Conservation (phyloP, 2,113 vertebrate species). For the Microtus pennsylvanicus region DNA sequence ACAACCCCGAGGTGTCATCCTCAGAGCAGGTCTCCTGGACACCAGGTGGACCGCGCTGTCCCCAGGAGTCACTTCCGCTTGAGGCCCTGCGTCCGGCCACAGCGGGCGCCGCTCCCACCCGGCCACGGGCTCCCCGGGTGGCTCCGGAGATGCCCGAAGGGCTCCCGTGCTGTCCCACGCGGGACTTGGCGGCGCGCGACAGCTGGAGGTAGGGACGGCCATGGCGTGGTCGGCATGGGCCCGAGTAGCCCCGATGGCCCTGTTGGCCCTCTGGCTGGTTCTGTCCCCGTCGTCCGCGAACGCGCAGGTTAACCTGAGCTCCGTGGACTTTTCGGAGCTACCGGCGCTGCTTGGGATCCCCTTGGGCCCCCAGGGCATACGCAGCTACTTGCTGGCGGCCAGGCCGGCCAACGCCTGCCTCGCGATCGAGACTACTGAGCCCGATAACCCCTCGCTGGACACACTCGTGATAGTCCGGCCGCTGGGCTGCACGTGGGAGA, state of each 20-base stretch:
- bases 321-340: conserved; percentile 85
- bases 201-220: background rate
- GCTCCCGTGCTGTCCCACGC: fast-evolving
- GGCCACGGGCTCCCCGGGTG: background rate
- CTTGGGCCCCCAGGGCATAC: conserved; percentile 82
- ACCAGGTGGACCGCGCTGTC: background rate
- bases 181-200: background rate
- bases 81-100: background rate
- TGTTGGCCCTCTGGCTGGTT: background rate
- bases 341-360: conserved; percentile 87
- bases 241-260: background rate
- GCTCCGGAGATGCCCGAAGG: conserved; percentile 39
- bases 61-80: fast-evolving
- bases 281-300: background rate
- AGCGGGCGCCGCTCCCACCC: background rate
- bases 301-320: conserved; percentile 69
- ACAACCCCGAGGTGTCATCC: conserved; percentile 31
- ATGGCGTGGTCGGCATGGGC: background rate
- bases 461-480: background rate
- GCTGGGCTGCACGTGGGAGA: background rate
- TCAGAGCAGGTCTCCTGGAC: background rate
- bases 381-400: conserved; percentile 86
- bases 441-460: conserved; percentile 76
- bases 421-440: conserved; percentile 84
- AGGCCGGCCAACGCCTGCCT: conserved; percentile 88